Conservation (phyloP, 2,888 invertebrate species). For the Prenolepis imparis region DNA sequence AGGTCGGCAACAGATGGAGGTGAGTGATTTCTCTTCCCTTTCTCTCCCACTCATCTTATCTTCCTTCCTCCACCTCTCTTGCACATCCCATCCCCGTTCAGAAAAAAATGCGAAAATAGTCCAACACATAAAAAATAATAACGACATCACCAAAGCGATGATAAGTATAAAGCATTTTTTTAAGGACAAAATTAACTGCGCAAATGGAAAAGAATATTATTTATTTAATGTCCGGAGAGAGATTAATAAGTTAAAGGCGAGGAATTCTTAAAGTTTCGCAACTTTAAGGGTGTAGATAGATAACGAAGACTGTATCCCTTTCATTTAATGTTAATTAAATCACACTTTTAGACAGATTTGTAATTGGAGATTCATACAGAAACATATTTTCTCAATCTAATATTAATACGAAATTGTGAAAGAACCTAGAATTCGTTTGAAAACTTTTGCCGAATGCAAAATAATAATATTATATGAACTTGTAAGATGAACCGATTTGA, state of each 20-base stretch:
- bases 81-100: background rate
- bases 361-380: background rate
- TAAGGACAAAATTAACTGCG: background rate
- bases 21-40: constrained; percentile 84
- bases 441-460: too few species aligned
- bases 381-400: background rate
- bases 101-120: background rate
- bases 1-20: constrained; percentile 88
- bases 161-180: background rate
- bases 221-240: background rate
- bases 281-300: background rate
- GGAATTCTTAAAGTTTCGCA: background rate
- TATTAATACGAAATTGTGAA: background rate
- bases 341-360: too few species aligned
- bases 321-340: constrained; percentile 4
- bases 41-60: constrained; percentile 22
- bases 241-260: background rate
- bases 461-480: background rate
- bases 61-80: constrained; percentile 28
- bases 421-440: background rate
- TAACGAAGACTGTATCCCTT: background rate
- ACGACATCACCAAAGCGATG: background rate
- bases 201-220: background rate
- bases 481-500: background rate
- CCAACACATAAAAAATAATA: too few species aligned